Conservation (phyloP, 2,888 invertebrate genomes). For the Zonitis immaculata region DNA sequence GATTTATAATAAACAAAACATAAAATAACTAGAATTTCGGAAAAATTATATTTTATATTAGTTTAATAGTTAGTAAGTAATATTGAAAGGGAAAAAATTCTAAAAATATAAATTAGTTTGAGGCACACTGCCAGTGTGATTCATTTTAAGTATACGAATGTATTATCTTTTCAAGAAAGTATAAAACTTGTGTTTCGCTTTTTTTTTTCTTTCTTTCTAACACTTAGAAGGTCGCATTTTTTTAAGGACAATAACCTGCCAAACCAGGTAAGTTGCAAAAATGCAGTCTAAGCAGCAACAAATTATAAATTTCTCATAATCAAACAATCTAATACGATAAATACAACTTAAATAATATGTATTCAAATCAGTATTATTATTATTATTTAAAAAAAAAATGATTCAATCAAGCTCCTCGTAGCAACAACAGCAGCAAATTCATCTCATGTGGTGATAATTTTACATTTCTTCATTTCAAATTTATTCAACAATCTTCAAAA, state of each 20-base stretch:
- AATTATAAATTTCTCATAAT: no score
- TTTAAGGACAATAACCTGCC: slow-evolving; percentile 13
- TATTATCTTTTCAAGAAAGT: neutral
- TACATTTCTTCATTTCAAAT: neutral
- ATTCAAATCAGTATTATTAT: no score
- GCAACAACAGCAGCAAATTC: neutral
- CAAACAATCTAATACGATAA: no score
- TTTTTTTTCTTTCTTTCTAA: neutral
- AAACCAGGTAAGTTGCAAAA: neutral
- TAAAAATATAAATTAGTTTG: neutral
- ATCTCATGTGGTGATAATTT: neutral
- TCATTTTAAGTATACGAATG: neutral
- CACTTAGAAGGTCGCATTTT: slow-evolving; percentile 11
- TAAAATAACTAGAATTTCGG: neutral
- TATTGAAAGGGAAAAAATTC: neutral
- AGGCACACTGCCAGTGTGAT: neutral
- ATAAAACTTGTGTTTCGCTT: neutral
- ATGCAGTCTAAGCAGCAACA: neutral
- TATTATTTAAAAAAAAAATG: no score
- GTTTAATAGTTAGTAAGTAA: no score
- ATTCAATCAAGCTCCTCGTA: neutral
- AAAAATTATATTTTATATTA: neutral
- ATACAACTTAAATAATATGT: no score
- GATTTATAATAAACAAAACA: neutral
- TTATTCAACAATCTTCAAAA: no score